These are phyloP conservation scores for Noctua janthina DNA, from an alignment of 2,888 invertebrate genomes.

Conservation along the genomic window DNA sequence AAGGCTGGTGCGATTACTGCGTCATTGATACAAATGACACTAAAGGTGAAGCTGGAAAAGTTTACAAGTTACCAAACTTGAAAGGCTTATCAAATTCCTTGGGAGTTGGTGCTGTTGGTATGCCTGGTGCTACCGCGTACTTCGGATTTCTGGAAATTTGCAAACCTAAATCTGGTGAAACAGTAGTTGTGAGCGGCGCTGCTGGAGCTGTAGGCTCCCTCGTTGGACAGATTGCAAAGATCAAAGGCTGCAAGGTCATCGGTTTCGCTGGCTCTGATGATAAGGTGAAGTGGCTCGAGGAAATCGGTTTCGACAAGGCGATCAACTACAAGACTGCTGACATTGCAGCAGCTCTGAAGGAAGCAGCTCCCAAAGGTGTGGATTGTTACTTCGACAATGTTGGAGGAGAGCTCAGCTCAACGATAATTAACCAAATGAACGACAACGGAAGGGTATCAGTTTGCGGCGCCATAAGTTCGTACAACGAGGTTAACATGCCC, in stretches of 20 bases:
- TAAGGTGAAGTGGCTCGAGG: slow-evolving; percentile 85
- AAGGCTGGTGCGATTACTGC: slow-evolving; percentile 73
- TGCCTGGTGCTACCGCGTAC: slow-evolving; percentile 93
- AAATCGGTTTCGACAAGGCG: slow-evolving; percentile 92
- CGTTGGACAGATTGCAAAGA: slow-evolving; percentile 94
- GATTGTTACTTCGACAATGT: slow-evolving; percentile 95
- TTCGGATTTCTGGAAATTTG: slow-evolving; percentile 93
- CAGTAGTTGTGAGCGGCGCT: slow-evolving; percentile 93
- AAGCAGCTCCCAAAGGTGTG: slow-evolving; percentile 90
- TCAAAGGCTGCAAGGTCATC: slow-evolving; percentile 91
- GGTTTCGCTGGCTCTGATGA: slow-evolving; percentile 91
- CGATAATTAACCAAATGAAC: slow-evolving; percentile 91
- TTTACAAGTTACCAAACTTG: slow-evolving; percentile 89
- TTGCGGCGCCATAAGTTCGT: slow-evolving; percentile 81
- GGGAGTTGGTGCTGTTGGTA: slow-evolving; percentile 92
- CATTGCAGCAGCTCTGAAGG: slow-evolving; percentile 87
- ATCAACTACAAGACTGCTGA: slow-evolving; percentile 92
- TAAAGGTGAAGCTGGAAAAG: slow-evolving; percentile 44
- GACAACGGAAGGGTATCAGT: slow-evolving; percentile 90
- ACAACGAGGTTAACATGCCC: slow-evolving; percentile 75
- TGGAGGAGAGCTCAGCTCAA: slow-evolving; percentile 91
- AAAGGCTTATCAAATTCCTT: slow-evolving; percentile 89
- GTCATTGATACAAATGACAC: slow-evolving; percentile 63
- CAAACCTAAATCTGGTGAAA: slow-evolving; percentile 93
- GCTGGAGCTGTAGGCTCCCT: slow-evolving; percentile 94